Percentiles rank a stretch among this genome's conserved stretches.
Conservation (phyloP, 2,797 vertebrate genomes). For the Rhinatrema bivittatum region DNA sequence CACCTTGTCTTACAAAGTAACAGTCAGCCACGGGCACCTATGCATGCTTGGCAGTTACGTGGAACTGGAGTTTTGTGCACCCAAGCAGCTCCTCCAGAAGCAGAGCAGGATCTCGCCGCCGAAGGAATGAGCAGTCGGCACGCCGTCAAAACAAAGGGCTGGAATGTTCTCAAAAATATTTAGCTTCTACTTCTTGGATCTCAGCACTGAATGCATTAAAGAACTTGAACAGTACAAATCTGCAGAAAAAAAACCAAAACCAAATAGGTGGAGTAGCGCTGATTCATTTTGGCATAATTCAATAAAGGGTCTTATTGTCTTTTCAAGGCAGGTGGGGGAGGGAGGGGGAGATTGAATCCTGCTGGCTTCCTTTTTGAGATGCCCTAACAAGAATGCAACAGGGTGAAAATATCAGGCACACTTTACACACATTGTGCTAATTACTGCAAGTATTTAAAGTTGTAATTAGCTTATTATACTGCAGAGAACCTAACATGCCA, state of each 20-base stretch:
- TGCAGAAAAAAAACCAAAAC: constrained; percentile 11
- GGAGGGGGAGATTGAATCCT: constrained; percentile 48
- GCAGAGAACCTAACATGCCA: constrained; percentile 75
- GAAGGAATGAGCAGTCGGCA: too few relatives aligned
- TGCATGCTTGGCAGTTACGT: too few relatives aligned
- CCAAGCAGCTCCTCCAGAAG: too few relatives aligned
- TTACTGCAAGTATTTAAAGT: constrained; percentile 78
- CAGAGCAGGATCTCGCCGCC: too few relatives aligned
- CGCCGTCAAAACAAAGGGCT: too few relatives aligned
- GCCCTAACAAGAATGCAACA: constrained; percentile 65
- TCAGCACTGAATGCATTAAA: too few relatives aligned
- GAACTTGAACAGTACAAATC: too few relatives aligned
- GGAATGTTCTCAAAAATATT: too few relatives aligned
- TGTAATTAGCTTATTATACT: constrained; percentile 83
- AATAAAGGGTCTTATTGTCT: constrained; percentile 52
- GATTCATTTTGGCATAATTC: constrained; percentile 29
- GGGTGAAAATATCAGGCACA: constrained; percentile 75
- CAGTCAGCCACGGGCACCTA: too few relatives aligned
- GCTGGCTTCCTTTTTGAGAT: constrained; percentile 51
- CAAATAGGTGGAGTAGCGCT: constrained; percentile 1
- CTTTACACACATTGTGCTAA: constrained; percentile 76
- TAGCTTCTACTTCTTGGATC: too few relatives aligned
- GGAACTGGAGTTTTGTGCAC: too few relatives aligned
- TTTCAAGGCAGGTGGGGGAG: constrained; percentile 45
- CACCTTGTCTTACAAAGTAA: too few relatives aligned